Base-by-base conservation (phyloP, 2,113 vertebrate genomes). In the Callionymus lyra region DNA sequence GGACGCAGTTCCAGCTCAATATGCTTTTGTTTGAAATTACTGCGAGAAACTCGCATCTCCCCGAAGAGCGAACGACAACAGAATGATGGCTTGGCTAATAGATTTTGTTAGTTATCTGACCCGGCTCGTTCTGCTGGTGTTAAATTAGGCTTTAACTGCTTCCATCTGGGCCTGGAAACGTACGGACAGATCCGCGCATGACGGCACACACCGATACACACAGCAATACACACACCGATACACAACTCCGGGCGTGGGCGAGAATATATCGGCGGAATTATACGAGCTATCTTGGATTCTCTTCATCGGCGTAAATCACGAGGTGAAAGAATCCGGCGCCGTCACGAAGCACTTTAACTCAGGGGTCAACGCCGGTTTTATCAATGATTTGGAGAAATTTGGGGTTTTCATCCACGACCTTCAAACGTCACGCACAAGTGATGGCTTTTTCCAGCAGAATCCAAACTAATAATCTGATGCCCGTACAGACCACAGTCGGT, bases 81-180 rank as follows among this genome's bases (percentile, higher is more conserved):
- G 70, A 72, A 68, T 76, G 67, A 74, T 74, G 70, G 66, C 62
- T 79, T 68, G 67, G 40, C 73, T 82, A 76, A 82, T 79, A 69
- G 76, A 82, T 77, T 81, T 81, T 67, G 71, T 77, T 76, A 74
- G 72, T 76, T 67, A 76, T 81, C 74, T 71, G 70, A 78, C 45
- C 67, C 59, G 51, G 49, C 65, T 76, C 74, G 66, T 80, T 56
- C 53, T 76, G 65, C 57, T 68, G 66, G 57, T 64, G 59, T 80
- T 80, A 67, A 71, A 80, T 79, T 79, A 70, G 70, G 43, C 19
- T 56, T 70, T 76, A 81, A 81, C 69, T 47, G 59, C 69, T 80
- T 76, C 79, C 81, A 82, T 82, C 53, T 81, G 79, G 31, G 57
- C n/a, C 66, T 56, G 67, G 59, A 53, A 64, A 64, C 56, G 57